A percentile compares a stretch with the other conserved stretches of the same genome.
Conservation (phyloP, 2,888 invertebrate species). For the Ophion ellenae region DNA sequence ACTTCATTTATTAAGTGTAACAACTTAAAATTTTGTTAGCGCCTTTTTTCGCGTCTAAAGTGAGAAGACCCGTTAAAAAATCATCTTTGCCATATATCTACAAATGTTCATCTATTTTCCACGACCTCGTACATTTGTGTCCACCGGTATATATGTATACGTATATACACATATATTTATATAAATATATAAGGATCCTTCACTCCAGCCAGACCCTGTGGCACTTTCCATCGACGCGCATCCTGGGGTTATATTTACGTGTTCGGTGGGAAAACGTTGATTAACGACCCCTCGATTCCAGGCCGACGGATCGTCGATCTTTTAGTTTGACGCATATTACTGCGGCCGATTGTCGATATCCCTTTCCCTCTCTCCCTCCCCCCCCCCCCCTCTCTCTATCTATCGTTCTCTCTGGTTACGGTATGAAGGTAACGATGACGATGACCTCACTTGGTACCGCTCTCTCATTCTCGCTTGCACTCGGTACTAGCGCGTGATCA, state of each 20-base stretch:
- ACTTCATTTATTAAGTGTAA: too few relatives aligned
- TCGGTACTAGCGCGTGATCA: conserved; percentile 13
- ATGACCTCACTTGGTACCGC: conserved; percentile 24
- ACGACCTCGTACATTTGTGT: conserved; percentile 50
- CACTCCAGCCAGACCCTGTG: conserved; percentile 12
- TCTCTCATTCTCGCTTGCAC: conserved; percentile 8
- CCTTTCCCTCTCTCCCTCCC: conserved; percentile 18
- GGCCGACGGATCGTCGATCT: conserved; percentile 69
- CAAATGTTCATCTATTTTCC: background rate
- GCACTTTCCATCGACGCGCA: conserved; percentile 39
- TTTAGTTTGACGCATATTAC: conserved; percentile 70
- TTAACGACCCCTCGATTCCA: conserved; percentile 69
- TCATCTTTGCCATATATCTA: too few relatives aligned
- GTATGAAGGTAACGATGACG: conserved; percentile 27
- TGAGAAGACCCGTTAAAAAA: too few relatives aligned
- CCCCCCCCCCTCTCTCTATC: background rate
- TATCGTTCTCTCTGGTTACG: background rate
- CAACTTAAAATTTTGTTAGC: too few relatives aligned
- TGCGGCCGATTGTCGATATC: conserved; percentile 61
- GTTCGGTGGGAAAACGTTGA: conserved; percentile 67
- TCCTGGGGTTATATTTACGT: conserved; percentile 63
- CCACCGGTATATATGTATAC: background rate
- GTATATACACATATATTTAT: background rate
- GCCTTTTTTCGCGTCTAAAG: too few relatives aligned
- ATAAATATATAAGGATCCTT: conserved; percentile 22